Conservation (phyloP, 2,113 vertebrate genomes). For the Sylvilagus bachmani region DNA sequence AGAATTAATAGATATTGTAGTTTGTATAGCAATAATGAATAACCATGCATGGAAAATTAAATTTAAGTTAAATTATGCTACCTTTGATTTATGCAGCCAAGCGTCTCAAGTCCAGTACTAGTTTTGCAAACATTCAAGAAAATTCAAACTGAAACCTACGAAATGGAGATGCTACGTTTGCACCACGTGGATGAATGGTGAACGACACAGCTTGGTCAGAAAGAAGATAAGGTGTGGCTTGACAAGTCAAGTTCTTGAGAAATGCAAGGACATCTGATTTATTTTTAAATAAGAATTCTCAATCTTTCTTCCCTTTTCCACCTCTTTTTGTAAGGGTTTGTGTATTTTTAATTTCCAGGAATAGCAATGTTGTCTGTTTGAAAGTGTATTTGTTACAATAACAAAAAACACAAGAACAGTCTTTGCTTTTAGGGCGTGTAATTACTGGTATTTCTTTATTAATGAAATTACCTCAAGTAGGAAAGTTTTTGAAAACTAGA, state of each 20-base stretch:
- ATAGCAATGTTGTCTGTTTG: slow-evolving; percentile 60
- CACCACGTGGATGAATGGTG: neutral
- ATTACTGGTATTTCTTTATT: slow-evolving; percentile 38
- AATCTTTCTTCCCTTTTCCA: slow-evolving; percentile 51
- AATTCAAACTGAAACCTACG: slow-evolving; percentile 92
- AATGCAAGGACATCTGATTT: slow-evolving; percentile 76
- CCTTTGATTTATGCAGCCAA: slow-evolving; percentile 91
- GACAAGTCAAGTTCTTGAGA: slow-evolving; percentile 67
- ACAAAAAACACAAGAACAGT: slow-evolving; percentile 61
- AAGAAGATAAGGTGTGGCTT: slow-evolving; percentile 62
- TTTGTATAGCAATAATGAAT: slow-evolving; percentile 29
- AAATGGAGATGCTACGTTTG: slow-evolving; percentile 63
- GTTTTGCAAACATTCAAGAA: slow-evolving; percentile 95
- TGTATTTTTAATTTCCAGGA: slow-evolving; percentile 79
- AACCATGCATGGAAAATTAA: slow-evolving; percentile 51
- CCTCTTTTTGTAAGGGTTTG: slow-evolving; percentile 53
- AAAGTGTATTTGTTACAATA: slow-evolving; percentile 70
- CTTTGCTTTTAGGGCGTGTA: slow-evolving; percentile 46
- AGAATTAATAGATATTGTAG: slow-evolving; percentile 2
- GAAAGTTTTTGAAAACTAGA: slow-evolving; percentile 55
- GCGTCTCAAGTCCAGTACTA: slow-evolving; percentile 94
- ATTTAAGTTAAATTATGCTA: slow-evolving; percentile 76
- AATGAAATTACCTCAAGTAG: slow-evolving; percentile 28
- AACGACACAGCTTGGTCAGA: neutral
- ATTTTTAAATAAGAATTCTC: slow-evolving; percentile 80